These are phyloP conservation scores for Drosophila mauritiana DNA, from an alignment of 1,140 invertebrate species.

Conservation along the genomic window DNA sequence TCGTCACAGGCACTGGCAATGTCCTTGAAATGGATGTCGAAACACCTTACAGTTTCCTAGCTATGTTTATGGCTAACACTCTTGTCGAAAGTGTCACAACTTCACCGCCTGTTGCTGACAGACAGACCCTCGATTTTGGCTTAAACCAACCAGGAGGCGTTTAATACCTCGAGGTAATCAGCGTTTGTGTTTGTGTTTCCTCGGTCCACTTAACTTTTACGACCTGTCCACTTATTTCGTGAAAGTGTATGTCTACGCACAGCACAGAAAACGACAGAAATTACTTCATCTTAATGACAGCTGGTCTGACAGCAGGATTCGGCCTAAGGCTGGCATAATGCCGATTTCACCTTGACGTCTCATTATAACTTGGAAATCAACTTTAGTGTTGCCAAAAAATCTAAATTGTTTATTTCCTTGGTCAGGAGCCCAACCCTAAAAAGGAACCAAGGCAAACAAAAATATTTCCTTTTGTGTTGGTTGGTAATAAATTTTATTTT, in stretches of 20 bases:
- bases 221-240: constrained; percentile 58
- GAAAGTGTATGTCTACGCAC: constrained; percentile 41
- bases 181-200: constrained; percentile 65
- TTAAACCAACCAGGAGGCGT: constrained; percentile 27
- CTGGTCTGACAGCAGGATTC: constrained; percentile 18
- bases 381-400: constrained; percentile 24
- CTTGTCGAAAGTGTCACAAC: constrained; percentile 36
- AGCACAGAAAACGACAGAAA: constrained; percentile 23
- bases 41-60: not conserved
- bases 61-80: constrained; percentile 8
- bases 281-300: constrained; percentile 55
- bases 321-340: constrained; percentile 51
- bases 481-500: constrained; percentile 64
- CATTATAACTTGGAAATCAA: constrained; percentile 70
- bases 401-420: constrained; percentile 77
- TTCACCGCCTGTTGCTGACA: constrained; percentile 59
- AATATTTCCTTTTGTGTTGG: constrained; percentile 54
- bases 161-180: constrained; percentile 63
- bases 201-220: constrained; percentile 76
- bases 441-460: constrained; percentile 55
- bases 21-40: too few relatives aligned
- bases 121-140: constrained; percentile 51
- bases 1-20: not conserved
- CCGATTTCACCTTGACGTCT: constrained; percentile 57
- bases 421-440: constrained; percentile 19